Base-by-base conservation (phyloP, 1,140 invertebrate genomes). In the Arctopsyche grandis region DNA sequence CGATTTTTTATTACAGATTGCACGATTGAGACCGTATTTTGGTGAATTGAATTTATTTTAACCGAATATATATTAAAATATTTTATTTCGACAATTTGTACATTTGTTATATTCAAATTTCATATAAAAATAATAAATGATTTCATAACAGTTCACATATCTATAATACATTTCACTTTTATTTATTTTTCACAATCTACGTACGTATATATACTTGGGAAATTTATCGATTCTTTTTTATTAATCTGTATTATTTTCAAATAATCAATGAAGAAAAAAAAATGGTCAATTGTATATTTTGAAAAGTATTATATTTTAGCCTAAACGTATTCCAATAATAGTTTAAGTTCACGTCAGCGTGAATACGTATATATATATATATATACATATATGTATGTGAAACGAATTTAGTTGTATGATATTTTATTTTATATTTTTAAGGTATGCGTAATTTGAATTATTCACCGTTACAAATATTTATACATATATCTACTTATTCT, bases 281-380 rank as follows among this genome's bases (percentile, higher is more conserved):
- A 52, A 52, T 52, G 48, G 48, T 52, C 48, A 52, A 52, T 52
- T 52, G 48, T 52, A 52, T 52, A 16, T 52, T 14, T 52, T 12
- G 44, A 12, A 16, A 52, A 52, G 29, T 52, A 52, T 52, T 52
- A 52, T 16, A 52, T 52, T 5, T 52, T 14, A 52, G 48, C 48
- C 3, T 52, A 14, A 14, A 16, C 48, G 12, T 52, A 5, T 16
- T 52, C 12, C 16, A 52, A 14, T 52, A 52, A 52, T 52, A n/a
- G n/a, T n/a, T n/a, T n/a, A n/a, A n/a, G n/a, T n/a, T n/a, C n/a
- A n/a, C n/a, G n/a, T n/a, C n/a, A n/a, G n/a, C n/a, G 12, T 52
- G 48, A 52, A 52, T 46, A 46, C 5, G 12, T 12, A 7, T 5
- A 46, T 7, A 7, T 46, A 46, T 46, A 7, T 7, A 46, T 7